These are phyloP conservation scores for Drosophila lini DNA, from an alignment of 1,140 invertebrate genomes.

Conservation along the genomic window DNA sequence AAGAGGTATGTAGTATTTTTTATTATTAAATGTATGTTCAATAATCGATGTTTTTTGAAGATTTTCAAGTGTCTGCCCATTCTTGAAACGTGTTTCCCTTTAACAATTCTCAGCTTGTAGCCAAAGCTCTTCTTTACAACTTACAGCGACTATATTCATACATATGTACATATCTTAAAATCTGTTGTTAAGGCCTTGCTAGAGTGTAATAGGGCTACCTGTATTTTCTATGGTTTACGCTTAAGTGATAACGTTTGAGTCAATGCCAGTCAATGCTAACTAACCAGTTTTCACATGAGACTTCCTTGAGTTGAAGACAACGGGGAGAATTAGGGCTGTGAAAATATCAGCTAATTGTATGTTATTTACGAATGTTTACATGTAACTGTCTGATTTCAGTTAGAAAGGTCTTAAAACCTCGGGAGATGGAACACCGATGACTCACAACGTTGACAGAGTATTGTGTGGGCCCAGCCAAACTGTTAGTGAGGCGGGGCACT, in stretches of 20 bases:
- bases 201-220: slow-evolving; percentile 34
- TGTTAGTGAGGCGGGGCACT: slow-evolving; percentile 14
- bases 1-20: no score
- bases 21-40: no score
- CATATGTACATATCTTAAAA: slow-evolving; percentile 14
- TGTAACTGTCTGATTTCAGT: slow-evolving; percentile 20
- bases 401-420: slow-evolving; percentile 7
- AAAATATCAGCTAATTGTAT: slow-evolving; percentile 33
- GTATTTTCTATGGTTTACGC: slow-evolving; percentile 39
- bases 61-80: neutral
- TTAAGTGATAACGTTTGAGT: slow-evolving; percentile 44
- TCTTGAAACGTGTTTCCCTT: neutral
- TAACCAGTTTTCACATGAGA: slow-evolving; percentile 40
- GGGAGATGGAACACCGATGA: neutral
- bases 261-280: slow-evolving; percentile 35
- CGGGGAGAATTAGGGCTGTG: slow-evolving; percentile 29
- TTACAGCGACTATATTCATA: no score
- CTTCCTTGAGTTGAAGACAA: slow-evolving; percentile 14
- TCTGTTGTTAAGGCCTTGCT: slow-evolving; percentile 15
- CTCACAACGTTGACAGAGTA: slow-evolving; percentile 18
- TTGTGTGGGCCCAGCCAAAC: slow-evolving; percentile 20
- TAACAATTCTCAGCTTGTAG: neutral
- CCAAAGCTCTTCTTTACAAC: neutral
- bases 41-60: neutral
- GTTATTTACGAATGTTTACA: slow-evolving; percentile 12